Evolutionary conservation across 1,140 invertebrate species (phyloP), one percentile per base, ranked within the genome.

Genomic region (Polypedilum vanderplanki): DNA sequence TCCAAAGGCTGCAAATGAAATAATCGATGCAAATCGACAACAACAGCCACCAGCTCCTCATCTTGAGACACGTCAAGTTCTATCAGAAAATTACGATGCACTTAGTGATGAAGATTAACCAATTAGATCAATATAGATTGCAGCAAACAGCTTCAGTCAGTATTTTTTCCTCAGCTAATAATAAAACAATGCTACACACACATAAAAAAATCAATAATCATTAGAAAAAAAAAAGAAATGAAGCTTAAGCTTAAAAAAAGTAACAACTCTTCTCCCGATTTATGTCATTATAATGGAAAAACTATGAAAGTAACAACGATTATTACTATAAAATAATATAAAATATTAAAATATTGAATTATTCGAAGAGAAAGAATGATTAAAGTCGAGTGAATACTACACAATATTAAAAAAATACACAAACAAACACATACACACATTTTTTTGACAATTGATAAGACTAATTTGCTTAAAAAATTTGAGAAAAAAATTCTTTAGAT

Each of bases 51-150:
- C 79, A 78, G 80, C 79, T 79, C 84, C 77, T 80, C 83, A 78
- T 78, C 85, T 85, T 57, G 91, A 93, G 83, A 91, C 91, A 20
- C 91, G 92, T 79, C 92, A 92, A 40, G 84, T 94, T 73, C 86
- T 95, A 78, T 92, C 90, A 18, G 89, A 91, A 75, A 92, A 94
- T 82, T 95, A 94, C 83, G 93, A 94, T 83, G 91, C 92, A 20
- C 85, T 95, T 1, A 93, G 91, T 75, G 93, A 94, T 84, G 93
- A 95, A 84, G 93, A 94, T 86, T 94, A 86, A 82, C 65, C 46
- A 57, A 57, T 57, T 57, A 57, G 24, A 33, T 33, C 24, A 57
- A 57, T 57, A 15, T 46, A 46, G 41, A 46, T 57, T 57, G 46
- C 65, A 22, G 18, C 65, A 12, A 70, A 17, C 65, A 70, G 65